Evolutionary conservation across 64 coral and sea anemone species (phyloP), one percentile per base, ranked within the genome.

Genomic region (Porites lutea): DNA sequence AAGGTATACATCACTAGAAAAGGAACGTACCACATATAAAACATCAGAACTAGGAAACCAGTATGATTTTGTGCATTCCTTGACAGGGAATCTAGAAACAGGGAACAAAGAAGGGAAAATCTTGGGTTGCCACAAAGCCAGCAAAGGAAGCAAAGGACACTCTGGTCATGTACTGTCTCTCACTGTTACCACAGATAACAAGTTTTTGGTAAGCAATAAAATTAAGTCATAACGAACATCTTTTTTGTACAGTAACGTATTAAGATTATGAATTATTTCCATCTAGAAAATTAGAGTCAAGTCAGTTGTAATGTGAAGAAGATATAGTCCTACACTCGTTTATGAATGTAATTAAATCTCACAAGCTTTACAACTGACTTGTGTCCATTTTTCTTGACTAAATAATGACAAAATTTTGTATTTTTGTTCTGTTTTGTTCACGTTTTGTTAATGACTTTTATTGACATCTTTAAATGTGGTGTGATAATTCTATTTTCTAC

Each of bases 101-200:
- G 94, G 97, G 3, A 77, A 59, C 48, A 99, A 88, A 84, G 87
- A 91, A 52, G 91, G 82, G 0, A 99, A 94, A 75, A 83, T 99
- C 59, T 12, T 50, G 7, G 94, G 91, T 79, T 75, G 88, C 48
- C 83, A 67, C 52, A 90, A 95, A 70, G 82, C 43, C 4, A 64
- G 64, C 64, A 67, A 78, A 20, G 67, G 63, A 53, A 91, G 16
- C 61, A 95, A 93, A 73, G 88, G 80, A 46, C 93, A 95, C 51
- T 87, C 69, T 6, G 90, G 88, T 21, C 93, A 95, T 52, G 52
- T 98, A 18, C 82, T 98, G 51, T 92, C 81, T 58, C 65, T 98
- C 13, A 80, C 96, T 60, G 87, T 98, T 60, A 72, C 87, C 45
- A 83, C 94, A 19, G 96, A 98, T 93, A 88, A 94, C n/a, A 95